These are phyloP conservation scores for Strigamia maritima DNA, from an alignment of 2,888 invertebrate genomes.

Conservation along the genomic window DNA sequence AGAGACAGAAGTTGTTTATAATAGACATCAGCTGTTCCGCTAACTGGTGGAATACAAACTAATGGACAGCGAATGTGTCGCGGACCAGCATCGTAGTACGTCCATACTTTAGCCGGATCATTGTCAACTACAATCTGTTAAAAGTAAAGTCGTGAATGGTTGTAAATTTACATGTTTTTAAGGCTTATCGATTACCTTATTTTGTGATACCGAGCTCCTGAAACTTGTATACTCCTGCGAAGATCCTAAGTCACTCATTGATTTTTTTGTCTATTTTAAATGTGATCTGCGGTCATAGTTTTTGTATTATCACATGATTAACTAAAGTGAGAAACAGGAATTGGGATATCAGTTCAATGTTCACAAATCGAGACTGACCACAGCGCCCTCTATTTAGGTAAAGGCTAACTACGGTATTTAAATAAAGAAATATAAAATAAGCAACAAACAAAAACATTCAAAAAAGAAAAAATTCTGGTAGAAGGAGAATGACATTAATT, in stretches of 20 bases:
- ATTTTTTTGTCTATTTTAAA: neutral
- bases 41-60: conserved; percentile 81
- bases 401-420: too few relatives aligned
- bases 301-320: neutral
- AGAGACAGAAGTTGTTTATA: conserved; percentile 77
- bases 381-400: neutral
- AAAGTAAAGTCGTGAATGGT: too few relatives aligned
- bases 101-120: conserved; percentile 79
- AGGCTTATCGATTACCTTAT: conserved; percentile 41
- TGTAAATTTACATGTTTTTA: neutral
- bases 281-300: too few relatives aligned
- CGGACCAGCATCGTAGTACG: conserved; percentile 82
- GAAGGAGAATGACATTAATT: too few relatives aligned
- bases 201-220: conserved; percentile 44
- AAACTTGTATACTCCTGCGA: conserved; percentile 76
- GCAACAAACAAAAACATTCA: too few relatives aligned
- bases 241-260: conserved; percentile 66
- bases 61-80: conserved; percentile 73
- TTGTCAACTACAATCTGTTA: conserved; percentile 68
- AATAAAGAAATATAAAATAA: too few relatives aligned
- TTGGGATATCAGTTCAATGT: neutral
- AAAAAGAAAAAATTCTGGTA: too few relatives aligned
- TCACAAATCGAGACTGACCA: neutral
- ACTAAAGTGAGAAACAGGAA: neutral
- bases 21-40: conserved; percentile 83